Base-by-base conservation (phyloP, 64 coral and sea anemone genomes). In the Anthopleura sola region DNA sequence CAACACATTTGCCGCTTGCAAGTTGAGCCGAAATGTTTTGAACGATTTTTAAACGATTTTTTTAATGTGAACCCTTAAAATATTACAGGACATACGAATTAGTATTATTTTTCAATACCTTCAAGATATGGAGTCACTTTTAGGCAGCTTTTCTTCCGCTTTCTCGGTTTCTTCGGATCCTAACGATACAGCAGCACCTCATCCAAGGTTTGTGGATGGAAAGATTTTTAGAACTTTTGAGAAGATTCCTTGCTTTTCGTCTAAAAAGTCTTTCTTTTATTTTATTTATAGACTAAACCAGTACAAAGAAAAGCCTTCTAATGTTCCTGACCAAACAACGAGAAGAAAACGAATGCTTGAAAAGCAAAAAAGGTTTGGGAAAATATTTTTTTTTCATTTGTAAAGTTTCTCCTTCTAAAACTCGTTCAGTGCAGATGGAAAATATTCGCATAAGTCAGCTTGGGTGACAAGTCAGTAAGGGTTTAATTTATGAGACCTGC, bases 281-380 rank as follows among this genome's bases (percentile, higher is more conserved):
- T 71, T 34, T 15, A 1, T 15, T 32, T 34, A 3, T 80, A 93
- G 91, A 85, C 58, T 94, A 21, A 83, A 56, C 6, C 88, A 98
- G 49, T 98, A 94, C 58, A 98, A 98, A 87, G 49, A 82, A 18
- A 98, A 98, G 36, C 92, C 96, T n/a, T 86, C 89, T 20, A 98
- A 98, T 92, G 90, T 91, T 24, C 92, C 96, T 49, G 96, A 98
- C 86, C 96, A 98, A 84, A 79, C 86, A 83, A 83, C 90, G 29
- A 81, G 96, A 19, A 91, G 96, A 64, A 83, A 82, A 57, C 75
- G 96, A 86, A 98, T 87, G 89, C 64, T 98, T 47, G 92, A 98
- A 19, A 75, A 85, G 81, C 96, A 98, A 60, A 98, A 98, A 49
- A 98, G 77, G 96, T 94, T 80, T 40, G 29, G 37, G 20, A 46